phyloP scores from a whole-genome alignment of 2,888 invertebrate genomes.

The Athetis lepigone region DNA sequence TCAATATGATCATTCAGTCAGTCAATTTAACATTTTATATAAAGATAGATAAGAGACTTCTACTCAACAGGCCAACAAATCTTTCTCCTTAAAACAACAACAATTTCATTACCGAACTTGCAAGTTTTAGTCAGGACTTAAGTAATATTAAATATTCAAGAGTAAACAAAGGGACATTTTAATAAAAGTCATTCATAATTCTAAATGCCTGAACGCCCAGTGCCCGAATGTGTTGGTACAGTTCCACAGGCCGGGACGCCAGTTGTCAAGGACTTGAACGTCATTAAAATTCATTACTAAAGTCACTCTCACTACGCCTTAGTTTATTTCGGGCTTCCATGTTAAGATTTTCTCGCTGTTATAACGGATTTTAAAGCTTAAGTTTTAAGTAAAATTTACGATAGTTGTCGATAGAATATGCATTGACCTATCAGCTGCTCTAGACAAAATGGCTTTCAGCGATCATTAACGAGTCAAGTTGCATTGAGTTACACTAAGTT shows the following conservation, averaged over 20 bases:
- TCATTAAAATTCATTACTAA: conserved; percentile 56
- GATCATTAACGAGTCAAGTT: conserved; percentile 1
- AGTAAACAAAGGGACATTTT: conserved; percentile 30
- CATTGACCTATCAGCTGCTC: conserved; percentile 29
- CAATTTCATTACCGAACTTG: conserved; percentile 3
- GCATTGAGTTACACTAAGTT: neutral
- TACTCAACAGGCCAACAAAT: neutral
- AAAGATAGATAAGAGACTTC: no score
- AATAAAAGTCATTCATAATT: conserved; percentile 28
- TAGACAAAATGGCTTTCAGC: conserved; percentile 10
- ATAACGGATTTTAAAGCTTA: neutral
- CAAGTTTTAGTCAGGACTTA: neutral
- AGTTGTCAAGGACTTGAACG: conserved; percentile 44
- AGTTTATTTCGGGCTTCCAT: conserved; percentile 28
- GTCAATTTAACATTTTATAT: no score
- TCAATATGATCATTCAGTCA: no score
- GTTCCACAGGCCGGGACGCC: conserved; percentile 20
- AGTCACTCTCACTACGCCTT: conserved; percentile 38
- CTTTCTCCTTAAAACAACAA: neutral
- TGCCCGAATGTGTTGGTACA: conserved; percentile 13
- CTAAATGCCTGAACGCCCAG: conserved; percentile 9
- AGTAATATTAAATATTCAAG: conserved; percentile 31
- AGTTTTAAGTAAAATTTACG: neutral
- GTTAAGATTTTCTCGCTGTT: conserved; percentile 15
- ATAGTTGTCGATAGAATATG: conserved; percentile 2